Evolutionary conservation across 2,797 vertebrate genomes (phyloP).

Genomic region (Xiphorhynchus erythropygius): DNA sequence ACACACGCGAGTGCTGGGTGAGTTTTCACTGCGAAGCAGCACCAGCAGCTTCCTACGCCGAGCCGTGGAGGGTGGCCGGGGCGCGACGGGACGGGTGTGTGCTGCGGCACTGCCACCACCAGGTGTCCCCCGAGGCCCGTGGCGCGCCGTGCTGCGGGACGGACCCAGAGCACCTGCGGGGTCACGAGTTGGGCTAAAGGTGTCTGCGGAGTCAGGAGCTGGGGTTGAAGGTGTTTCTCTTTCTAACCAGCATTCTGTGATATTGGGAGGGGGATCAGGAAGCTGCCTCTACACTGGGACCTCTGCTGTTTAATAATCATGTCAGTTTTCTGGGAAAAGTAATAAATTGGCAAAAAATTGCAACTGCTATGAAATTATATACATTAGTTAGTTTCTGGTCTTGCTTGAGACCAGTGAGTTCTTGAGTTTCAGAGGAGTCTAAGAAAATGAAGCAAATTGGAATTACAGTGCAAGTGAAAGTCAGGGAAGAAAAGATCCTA

Average conservation of each 20-base stretch:
- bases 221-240: not conserved
- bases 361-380: not conserved
- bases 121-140: not conserved
- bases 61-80: not conserved
- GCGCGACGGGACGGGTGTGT: not conserved
- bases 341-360: not conserved
- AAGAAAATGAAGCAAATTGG: not conserved
- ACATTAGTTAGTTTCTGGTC: not conserved
- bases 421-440: not conserved
- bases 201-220: not conserved
- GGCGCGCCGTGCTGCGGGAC: not conserved
- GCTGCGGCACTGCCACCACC: not conserved
- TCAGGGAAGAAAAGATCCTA: not conserved
- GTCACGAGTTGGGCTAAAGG: not conserved
- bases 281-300: not conserved
- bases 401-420: not conserved
- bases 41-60: fast-evolving
- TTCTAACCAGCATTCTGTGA: not conserved
- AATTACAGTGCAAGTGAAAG: not conserved
- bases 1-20: not conserved
- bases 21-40: not conserved
- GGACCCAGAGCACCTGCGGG: not conserved
- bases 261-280: not conserved
- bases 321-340: not conserved
- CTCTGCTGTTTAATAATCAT: not conserved